Conservation (phyloP, 1,140 invertebrate species). For the Trachymyrmex septentrionalis region DNA sequence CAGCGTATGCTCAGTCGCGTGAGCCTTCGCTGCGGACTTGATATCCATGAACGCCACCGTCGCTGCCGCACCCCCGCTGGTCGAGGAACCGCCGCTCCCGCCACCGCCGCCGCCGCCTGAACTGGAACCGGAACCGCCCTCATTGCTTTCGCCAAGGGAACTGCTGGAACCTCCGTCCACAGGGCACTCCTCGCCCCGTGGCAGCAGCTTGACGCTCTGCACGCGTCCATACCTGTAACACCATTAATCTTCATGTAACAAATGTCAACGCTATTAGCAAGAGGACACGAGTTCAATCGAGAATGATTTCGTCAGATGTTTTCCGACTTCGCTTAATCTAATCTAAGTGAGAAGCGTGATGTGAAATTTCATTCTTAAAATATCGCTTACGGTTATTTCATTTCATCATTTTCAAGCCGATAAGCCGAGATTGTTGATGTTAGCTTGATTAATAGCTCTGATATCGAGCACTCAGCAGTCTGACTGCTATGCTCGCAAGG, state of each 20-base stretch:
- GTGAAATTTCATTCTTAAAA: background rate
- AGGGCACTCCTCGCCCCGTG: conserved; percentile 88
- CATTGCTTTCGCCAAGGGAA: conserved; percentile 82
- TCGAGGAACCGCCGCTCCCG: conserved; percentile 88
- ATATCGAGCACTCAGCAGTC: background rate
- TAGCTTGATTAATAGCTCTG: background rate
- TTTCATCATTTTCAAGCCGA: background rate
- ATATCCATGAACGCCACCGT: conserved; percentile 99
- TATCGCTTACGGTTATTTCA: background rate
- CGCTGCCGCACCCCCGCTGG: conserved; percentile 88
- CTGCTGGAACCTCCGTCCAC: conserved; percentile 85
- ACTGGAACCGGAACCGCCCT: conserved; percentile 84
- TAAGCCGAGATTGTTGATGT: background rate
- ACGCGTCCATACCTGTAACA: conserved; percentile 96
- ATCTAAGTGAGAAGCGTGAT: background rate
- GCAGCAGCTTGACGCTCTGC: conserved; percentile 97
- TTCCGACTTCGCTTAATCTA: background rate
- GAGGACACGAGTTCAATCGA: background rate
- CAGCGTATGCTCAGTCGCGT: conserved; percentile 95
- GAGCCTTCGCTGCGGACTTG: conserved; percentile 97
- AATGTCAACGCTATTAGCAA: conserved; percentile 4
- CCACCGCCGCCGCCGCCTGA: conserved; percentile 79
- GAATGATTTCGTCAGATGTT: background rate
- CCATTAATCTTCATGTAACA: conserved; percentile 5
- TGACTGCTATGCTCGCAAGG: background rate